These are phyloP conservation scores for Halictus quadricinctus DNA, from an alignment of 2,888 invertebrate species.

Conservation along the genomic window DNA sequence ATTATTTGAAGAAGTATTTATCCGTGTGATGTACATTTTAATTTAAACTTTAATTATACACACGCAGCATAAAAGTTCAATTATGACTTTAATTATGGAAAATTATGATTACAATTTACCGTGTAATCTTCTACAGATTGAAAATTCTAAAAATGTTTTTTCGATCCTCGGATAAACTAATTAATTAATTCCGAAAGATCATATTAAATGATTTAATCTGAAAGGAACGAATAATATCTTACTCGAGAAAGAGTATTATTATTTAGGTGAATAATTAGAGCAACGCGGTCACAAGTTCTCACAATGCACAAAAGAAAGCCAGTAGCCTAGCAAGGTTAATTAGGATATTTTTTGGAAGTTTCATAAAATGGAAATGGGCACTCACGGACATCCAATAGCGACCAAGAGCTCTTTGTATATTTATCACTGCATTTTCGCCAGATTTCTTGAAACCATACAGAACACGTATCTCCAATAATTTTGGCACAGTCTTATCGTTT, in stretches of 20 bases:
- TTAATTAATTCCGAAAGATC: not conserved
- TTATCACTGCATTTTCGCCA: slow-evolving; percentile 62
- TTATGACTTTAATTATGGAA: not conserved
- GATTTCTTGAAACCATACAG: slow-evolving; percentile 65
- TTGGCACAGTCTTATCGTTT: slow-evolving; percentile 36
- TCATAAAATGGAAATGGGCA: slow-evolving; percentile 34
- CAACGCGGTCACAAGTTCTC: not conserved
- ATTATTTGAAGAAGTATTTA: not conserved
- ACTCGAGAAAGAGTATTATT: not conserved
- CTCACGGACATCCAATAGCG: slow-evolving; percentile 68
- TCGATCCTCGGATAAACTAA: not conserved
- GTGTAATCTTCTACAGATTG: too few relatives aligned
- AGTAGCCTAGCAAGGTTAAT: not conserved
- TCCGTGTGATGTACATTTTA: not conserved
- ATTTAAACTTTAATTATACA: not conserved
- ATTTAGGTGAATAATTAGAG: not conserved
- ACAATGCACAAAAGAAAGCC: not conserved
- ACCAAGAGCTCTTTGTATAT: slow-evolving; percentile 67
- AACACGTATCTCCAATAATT: slow-evolving; percentile 65
- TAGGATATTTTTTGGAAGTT: not conserved
- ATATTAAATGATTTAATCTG: not conserved
- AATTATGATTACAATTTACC: not conserved
- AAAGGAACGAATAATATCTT: not conserved
- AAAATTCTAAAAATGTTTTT: not conserved
- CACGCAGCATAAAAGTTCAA: not conserved